Evolutionary conservation across 2,888 invertebrate species (phyloP), one percentile per base, ranked within the genome.

Genomic region (Coremacera marginata): DNA sequence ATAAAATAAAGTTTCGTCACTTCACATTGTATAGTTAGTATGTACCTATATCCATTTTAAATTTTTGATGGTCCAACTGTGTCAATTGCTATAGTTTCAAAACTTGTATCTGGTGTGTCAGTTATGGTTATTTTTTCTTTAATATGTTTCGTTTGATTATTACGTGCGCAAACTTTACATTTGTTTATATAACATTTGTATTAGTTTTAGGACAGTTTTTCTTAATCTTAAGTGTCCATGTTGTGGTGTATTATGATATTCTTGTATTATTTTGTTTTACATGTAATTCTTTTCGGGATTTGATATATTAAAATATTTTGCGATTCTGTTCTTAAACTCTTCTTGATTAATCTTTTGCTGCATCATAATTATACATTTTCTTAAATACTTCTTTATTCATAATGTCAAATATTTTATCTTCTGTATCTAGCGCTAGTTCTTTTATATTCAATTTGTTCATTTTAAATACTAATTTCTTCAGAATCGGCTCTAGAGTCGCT

Each of bases 121-220:
- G 80, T 78, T 76, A 78, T 78, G 0, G 65, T 19, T 22, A 78
- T 19, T 37, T 73, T 44, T 63, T 77, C 76, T 77, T 60, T 73
- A 25, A 52, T 76, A 34, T 77, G 55, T 63, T 49, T 77, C 14
- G 60, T 75, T 70, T 78, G 70, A 76, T 82, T 78, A n/a, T 77
- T 80, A 34, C 57, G 11, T 22, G 11, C 11, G 25, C 80, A 81
- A 60, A 11, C n/a, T 65, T 78, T 37, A 44, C 80, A 80, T 27
- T 70, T 65, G 37, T 70, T 78, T 52, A 80, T 57, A 73, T 72
- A 60, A 65, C 72, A 70, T 31, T 76, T 78, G 78, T 63, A 76
- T 79, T n/a, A 77, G 57, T 70, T 78, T 78, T n/a, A 31, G 11
- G 2, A 70, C 49, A 0, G 74, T 78, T 52, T 70, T 77, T 67